These are phyloP conservation scores for Plagiodera versicolora DNA, from an alignment of 2,888 invertebrate genomes.

Conservation along the genomic window DNA sequence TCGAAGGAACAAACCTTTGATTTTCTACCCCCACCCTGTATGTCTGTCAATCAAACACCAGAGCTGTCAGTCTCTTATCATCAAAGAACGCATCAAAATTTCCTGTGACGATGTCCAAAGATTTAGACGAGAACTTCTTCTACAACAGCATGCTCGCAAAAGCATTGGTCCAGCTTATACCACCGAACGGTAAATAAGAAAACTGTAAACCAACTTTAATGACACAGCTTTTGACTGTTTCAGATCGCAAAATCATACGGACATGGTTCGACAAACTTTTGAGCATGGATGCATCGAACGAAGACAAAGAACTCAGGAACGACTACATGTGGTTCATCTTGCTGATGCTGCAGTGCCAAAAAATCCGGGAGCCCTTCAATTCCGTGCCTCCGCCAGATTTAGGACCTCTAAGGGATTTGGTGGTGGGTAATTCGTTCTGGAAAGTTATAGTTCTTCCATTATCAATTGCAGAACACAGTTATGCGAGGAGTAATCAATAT, in stretches of 20 bases:
- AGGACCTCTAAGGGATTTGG: slow-evolving; percentile 46
- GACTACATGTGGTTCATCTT: slow-evolving; percentile 57
- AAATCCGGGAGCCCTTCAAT: slow-evolving; percentile 52
- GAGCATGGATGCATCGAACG: slow-evolving; percentile 42
- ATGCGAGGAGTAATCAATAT: no score
- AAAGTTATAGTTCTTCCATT: no score
- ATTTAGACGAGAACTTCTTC: slow-evolving; percentile 50
- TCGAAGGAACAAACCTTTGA: no score
- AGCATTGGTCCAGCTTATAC: slow-evolving; percentile 52
- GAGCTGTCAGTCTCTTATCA: no score
- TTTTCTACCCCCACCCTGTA: no score
- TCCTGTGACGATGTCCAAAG: slow-evolving; percentile 17
- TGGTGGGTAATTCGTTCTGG: slow-evolving; percentile 28
- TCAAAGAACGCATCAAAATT: background rate
- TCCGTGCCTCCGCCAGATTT: slow-evolving; percentile 46
- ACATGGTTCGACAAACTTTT: slow-evolving; percentile 53
- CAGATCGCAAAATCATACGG: slow-evolving; percentile 44
- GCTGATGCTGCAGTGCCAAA: slow-evolving; percentile 53
- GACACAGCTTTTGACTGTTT: background rate
- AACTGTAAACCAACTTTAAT: background rate
- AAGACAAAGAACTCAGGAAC: slow-evolving; percentile 47
- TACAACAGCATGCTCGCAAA: slow-evolving; percentile 55
- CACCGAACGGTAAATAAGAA: slow-evolving; percentile 45
- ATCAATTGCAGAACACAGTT: no score
- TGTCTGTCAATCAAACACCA: no score